phyloP scores from a whole-genome alignment of 1,140 invertebrate genomes.

The Euwallacea fornicatus region DNA sequence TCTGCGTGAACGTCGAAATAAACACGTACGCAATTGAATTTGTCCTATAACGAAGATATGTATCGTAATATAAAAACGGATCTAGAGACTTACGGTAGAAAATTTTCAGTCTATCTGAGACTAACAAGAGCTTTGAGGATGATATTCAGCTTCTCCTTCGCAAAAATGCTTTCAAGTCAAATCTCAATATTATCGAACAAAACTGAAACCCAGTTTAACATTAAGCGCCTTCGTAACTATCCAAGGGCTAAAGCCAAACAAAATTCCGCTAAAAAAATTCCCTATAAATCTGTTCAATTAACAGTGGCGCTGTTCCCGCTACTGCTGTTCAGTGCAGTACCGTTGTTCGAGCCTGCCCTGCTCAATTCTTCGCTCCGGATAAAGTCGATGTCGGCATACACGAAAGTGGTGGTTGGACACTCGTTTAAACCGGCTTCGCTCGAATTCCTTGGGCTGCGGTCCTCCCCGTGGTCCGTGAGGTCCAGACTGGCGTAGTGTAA shows the following conservation, averaged over 20 bases:
- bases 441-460: conserved; percentile 36
- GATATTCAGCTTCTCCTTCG: no score
- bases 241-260: neutral
- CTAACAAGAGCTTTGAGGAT: no score
- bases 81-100: no score
- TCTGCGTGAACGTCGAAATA: no score
- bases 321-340: conserved; percentile 3
- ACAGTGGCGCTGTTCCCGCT: conserved; percentile 3
- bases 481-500: conserved; percentile 71
- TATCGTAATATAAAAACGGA: no score
- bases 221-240: no score
- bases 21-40: no score
- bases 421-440: conserved; percentile 45
- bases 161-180: no score
- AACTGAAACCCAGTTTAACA: no score
- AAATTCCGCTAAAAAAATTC: conserved; percentile 4
- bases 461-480: conserved; percentile 46
- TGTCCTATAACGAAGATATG: no score
- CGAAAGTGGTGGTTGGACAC: conserved; percentile 56
- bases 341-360: conserved; percentile 42
- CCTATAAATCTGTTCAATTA: conserved; percentile 8
- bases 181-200: no score
- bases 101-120: no score
- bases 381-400: conserved; percentile 75
- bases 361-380: conserved; percentile 61